Conservation (phyloP, 2,888 invertebrate genomes). For the Crioceris asparagi region DNA sequence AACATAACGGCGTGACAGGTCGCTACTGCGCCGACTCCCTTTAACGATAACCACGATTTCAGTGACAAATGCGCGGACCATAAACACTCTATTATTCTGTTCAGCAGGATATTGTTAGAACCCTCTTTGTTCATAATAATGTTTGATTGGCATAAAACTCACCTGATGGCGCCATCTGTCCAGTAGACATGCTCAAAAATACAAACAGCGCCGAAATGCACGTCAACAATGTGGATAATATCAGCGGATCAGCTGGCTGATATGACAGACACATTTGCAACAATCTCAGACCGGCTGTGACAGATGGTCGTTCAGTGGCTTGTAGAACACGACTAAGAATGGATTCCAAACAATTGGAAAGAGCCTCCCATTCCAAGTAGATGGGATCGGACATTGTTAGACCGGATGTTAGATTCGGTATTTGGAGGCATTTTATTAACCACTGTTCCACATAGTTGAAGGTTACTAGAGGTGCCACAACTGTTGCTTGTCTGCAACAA, state of each 20-base stretch:
- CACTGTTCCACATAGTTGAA: constrained; percentile 77
- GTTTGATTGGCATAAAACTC: constrained; percentile 4
- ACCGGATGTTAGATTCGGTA: constrained; percentile 33
- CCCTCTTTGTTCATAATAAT: not conserved
- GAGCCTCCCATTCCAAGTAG: constrained; percentile 78
- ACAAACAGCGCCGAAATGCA: constrained; percentile 87
- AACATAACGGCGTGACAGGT: too few species aligned
- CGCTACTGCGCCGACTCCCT: too few species aligned
- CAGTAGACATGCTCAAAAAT: constrained; percentile 79
- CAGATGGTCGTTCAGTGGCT: constrained; percentile 62
- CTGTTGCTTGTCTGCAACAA: constrained; percentile 62
- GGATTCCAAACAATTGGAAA: constrained; percentile 67
- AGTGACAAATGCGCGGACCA: not conserved
- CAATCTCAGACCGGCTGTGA: constrained; percentile 63
- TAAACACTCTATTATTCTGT: not conserved
- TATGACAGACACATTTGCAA: constrained; percentile 68
- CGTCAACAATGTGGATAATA: constrained; percentile 76
- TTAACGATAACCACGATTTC: too few species aligned
- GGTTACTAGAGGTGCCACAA: constrained; percentile 70
- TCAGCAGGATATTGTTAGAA: not conserved
- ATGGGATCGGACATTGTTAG: constrained; percentile 49
- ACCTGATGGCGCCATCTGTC: constrained; percentile 52
- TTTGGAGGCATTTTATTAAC: constrained; percentile 62
- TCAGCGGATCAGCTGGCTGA: constrained; percentile 66
- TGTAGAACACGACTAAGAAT: constrained; percentile 69